Conservation (phyloP, 2,797 vertebrate species). For the Benthosema pterotum region DNA sequence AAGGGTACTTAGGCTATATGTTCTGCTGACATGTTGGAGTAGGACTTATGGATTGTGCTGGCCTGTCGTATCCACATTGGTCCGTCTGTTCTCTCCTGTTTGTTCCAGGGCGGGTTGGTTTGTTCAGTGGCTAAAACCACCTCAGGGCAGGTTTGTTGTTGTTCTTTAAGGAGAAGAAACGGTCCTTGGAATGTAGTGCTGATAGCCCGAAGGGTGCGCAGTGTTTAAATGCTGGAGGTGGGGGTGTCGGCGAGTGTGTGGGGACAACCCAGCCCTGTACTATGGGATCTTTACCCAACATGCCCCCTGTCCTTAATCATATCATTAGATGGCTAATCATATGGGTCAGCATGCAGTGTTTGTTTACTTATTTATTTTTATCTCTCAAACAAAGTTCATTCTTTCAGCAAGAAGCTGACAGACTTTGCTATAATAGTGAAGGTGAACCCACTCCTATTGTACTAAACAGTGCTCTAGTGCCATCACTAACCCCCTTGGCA, state of each 20-base stretch:
- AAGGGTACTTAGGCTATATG: constrained; percentile 70
- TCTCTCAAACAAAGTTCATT: constrained; percentile 62
- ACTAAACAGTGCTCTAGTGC: no score
- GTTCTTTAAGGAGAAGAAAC: constrained; percentile 71
- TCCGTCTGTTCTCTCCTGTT: constrained; percentile 35
- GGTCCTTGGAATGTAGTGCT: constrained; percentile 72
- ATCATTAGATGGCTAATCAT: constrained; percentile 59
- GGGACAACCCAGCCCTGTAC: constrained; percentile 46
- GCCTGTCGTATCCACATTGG: constrained; percentile 40
- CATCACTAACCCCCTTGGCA: no score
- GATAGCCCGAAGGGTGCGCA: constrained; percentile 76
- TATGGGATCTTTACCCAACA: constrained; percentile 61
- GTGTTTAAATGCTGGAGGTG: constrained; percentile 59
- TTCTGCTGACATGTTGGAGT: constrained; percentile 75
- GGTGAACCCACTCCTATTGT: no score
- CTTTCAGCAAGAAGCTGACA: constrained; percentile 56
- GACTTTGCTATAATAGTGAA: constrained; percentile 15
- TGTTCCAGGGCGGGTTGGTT: constrained; percentile 55
- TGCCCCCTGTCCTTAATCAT: constrained; percentile 60
- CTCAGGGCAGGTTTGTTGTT: constrained; percentile 72
- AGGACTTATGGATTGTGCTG: constrained; percentile 71
- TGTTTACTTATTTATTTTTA: constrained; percentile 28
- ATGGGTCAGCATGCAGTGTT: constrained; percentile 46
- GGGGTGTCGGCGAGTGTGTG: constrained; percentile 10
- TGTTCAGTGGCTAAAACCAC: constrained; percentile 57